Percentiles rank a stretch among this genome's conserved stretches.
These are phyloP conservation scores for Ophthalmolycus amberensis DNA, from an alignment of 2,113 vertebrate genomes.

Conservation along the genomic window DNA sequence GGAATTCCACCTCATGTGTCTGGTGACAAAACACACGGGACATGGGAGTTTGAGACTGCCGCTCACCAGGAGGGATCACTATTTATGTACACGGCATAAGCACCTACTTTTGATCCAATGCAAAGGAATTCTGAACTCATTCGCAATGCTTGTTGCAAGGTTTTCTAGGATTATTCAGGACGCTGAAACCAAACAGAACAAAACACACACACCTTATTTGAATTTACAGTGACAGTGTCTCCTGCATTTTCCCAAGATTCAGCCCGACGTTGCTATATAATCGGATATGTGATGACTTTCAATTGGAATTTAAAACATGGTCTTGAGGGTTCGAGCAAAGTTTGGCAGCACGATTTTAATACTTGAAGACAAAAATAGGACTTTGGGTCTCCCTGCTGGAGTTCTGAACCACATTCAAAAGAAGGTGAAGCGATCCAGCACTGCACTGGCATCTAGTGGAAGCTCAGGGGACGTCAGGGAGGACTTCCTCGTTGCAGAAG, in stretches of 20 bases:
- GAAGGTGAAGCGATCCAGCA: not conserved
- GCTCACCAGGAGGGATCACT: not conserved
- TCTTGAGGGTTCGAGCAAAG: not conserved
- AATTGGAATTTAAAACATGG: not conserved
- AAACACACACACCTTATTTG: not conserved
- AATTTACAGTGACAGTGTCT: not conserved
- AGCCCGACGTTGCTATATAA: not conserved
- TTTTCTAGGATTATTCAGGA: not conserved
- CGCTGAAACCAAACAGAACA: not conserved
- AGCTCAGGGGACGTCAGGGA: not conserved
- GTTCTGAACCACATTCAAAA: not conserved
- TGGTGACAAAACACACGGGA: conserved; percentile 11
- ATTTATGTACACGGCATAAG: not conserved
- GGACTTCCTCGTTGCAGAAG: not conserved
- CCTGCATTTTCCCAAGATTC: not conserved
- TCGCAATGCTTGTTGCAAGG: not conserved
- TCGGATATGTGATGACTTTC: not conserved
- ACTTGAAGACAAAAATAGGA: not conserved
- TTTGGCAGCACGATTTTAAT: not conserved
- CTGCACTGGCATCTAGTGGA: conserved; percentile 66
- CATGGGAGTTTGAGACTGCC: not conserved
- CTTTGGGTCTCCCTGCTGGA: not conserved
- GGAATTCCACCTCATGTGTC: conserved; percentile 20
- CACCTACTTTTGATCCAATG: not conserved
- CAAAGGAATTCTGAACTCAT: not conserved